Base-by-base conservation (phyloP, 1,140 invertebrate genomes). In the Holcopasites calliopsidis region DNA sequence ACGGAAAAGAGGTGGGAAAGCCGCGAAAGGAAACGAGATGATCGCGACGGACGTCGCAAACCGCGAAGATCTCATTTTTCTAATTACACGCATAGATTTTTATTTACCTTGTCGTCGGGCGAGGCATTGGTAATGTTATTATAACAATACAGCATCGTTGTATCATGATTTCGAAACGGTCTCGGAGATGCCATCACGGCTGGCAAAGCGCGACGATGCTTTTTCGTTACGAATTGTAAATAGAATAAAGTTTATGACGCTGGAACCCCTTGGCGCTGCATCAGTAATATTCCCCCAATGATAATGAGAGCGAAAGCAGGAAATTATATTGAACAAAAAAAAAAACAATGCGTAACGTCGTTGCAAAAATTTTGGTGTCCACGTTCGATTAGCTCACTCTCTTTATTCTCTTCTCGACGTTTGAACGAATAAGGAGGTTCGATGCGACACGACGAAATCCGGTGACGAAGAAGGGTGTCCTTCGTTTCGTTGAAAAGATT, bases 241-340 rank as follows among this genome's bases (percentile, higher is more conserved):
- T 74, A 65, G n/a, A 44, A 65, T 55, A 60, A 58, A 70, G 40
- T 49, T 58, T 58, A 70, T 58, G 54, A 71, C 57, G 55, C 55
- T 60, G 69, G 69, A 71, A 71, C 69, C 57, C 69, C 55, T 71
- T 71, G 57, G 57, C n/a, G 40, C 44, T 40, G 44, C 40, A 71
- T 38, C 47, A 6, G 10, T 33, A 50, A 28, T 26, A n/a, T 1
- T 18, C 64, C 33, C 6, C 2, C 18, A 18, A 18, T 16, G n/a
- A n/a, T n/a, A n/a, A n/a, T n/a, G n/a, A n/a, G n/a, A n/a, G n/a
- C n/a, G n/a, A n/a, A n/a, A n/a, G n/a, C n/a, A n/a, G n/a, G n/a
- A n/a, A n/a, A n/a, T n/a, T n/a, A n/a, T n/a, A n/a, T n/a, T n/a
- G n/a, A n/a, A n/a, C n/a, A n/a, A n/a, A n/a, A n/a, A n/a, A n/a